Evolutionary conservation across 2,113 vertebrate species (phyloP).

Genomic region (Mustelus asterias): DNA sequence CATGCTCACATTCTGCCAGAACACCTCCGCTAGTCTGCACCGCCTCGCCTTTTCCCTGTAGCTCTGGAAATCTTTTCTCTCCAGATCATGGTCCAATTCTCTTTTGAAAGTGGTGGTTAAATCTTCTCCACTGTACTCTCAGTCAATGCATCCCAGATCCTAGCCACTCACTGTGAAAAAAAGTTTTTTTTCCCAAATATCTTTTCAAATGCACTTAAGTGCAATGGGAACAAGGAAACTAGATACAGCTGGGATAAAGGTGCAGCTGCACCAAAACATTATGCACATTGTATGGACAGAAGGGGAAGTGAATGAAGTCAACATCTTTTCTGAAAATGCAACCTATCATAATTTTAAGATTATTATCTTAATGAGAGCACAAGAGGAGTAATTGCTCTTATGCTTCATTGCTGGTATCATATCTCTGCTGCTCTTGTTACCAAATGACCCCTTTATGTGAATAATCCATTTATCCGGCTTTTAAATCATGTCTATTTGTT

Average conservation of each 20-base stretch:
- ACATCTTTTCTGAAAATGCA: not conserved
- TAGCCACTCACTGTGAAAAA: not conserved
- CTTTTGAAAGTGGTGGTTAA: not conserved
- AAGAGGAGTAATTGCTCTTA: not conserved
- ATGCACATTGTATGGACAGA: not conserved
- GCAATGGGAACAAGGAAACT: not conserved
- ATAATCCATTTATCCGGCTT: not conserved
- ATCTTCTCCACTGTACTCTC: not conserved
- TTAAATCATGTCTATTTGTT: not conserved
- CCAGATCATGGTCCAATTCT: not conserved
- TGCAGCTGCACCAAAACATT: not conserved
- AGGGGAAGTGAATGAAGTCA: not conserved
- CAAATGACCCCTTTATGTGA: not conserved
- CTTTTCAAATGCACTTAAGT: not conserved
- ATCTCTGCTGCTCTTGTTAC: not conserved
- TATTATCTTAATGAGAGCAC: not conserved
- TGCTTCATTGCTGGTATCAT: not conserved
- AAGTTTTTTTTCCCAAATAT: not conserved
- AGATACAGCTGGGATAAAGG: not conserved
- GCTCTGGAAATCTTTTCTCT: not conserved
- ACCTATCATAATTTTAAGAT: not conserved
- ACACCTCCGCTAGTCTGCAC: not conserved
- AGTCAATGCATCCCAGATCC: not conserved
- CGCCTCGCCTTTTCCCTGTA: not conserved
- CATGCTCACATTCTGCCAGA: not conserved